phyloP scores from a whole-genome alignment of 2,888 invertebrate genomes.

The Acronicta psi region DNA sequence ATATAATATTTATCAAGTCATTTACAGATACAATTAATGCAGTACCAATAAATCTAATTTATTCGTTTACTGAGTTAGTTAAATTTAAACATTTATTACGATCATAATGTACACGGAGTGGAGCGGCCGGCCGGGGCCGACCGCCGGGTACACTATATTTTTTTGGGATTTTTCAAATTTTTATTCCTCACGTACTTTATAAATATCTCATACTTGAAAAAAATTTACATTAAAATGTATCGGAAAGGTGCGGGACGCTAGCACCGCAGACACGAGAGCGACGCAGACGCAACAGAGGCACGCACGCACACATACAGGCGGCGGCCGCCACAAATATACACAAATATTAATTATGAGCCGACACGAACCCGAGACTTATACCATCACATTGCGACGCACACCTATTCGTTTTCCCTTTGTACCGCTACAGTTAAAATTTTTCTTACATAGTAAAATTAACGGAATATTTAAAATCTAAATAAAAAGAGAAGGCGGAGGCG shows the following conservation, averaged over 20 bases:
- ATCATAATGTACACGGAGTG: constrained; percentile 76
- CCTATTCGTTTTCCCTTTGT: constrained; percentile 83
- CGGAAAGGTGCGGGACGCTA: constrained; percentile 76
- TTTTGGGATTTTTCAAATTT: constrained; percentile 79
- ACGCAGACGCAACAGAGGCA: constrained; percentile 57
- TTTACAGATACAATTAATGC: constrained; percentile 87
- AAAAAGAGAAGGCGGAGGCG: constrained; percentile 74
- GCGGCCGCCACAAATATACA: constrained; percentile 68
- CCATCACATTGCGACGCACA: constrained; percentile 85
- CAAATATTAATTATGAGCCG: constrained; percentile 79
- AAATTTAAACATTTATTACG: constrained; percentile 83
- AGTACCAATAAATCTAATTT: constrained; percentile 87
- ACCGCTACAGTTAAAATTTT: constrained; percentile 84
- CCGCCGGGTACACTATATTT: constrained; percentile 73
- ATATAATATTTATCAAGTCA: constrained; percentile 87
- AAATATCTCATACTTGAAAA: constrained; percentile 88
- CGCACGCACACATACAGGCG: constrained; percentile 67
- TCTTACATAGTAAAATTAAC: constrained; percentile 88
- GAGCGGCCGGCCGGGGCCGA: constrained; percentile 52
- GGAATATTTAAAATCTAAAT: constrained; percentile 88
- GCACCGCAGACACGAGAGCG: constrained; percentile 67
- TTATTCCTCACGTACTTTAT: constrained; percentile 87
- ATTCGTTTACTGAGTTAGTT: constrained; percentile 86
- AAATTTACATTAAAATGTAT: constrained; percentile 87
- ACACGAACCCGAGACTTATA: constrained; percentile 73